Evolutionary conservation across 2,888 invertebrate genomes (phyloP), one percentile per base, ranked within the genome.

Genomic region (Amblyjoppa proteus): DNA sequence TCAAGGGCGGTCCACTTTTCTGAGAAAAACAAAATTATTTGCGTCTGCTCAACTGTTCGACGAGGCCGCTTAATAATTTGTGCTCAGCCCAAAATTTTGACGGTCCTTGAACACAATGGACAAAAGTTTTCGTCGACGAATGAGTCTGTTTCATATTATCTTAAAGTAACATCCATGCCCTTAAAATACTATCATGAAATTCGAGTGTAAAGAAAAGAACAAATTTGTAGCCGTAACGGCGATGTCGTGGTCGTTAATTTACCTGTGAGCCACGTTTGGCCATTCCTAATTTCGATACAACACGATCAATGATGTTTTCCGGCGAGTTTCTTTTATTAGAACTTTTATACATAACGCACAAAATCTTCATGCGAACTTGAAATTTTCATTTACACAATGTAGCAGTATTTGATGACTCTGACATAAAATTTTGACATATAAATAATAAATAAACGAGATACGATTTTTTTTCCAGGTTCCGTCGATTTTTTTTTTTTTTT

Each of bases 271-370:
- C 76, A 20, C 79, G 73, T 83, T 88, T 90, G 7, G 86, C 81
- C 85, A 87, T 83, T 83, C 82, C 88, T 1, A 88, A 85, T 88
- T 76, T 89, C 41, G 87, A 87, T 69, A 88, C 75, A 7, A 89
- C 64, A 25, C 84, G 83, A 45, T 88, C 76, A 49, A 88, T 76
- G 25, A 86, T 68, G 11, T 80, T 87, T 53, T 66, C 80, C 11
- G 83, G 66, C 25, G 76, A 82, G 31, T 66, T 61, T 38, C 71
- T 81, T 25, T 20, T 71, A 73, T 66, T 70, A n/a, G 61, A 84
- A 84, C 64, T 85, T 77, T 86, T 83, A 69, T 83, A 56, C 87
- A 87, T 88, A 84, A 78, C 84, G 61, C 76, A 34, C 16, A 11
- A 11, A 11, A 11, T 71, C 56, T 75, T 56, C 81, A 71, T 86